Conservation (phyloP, 1,140 invertebrate genomes). For the Papilio machaon region DNA sequence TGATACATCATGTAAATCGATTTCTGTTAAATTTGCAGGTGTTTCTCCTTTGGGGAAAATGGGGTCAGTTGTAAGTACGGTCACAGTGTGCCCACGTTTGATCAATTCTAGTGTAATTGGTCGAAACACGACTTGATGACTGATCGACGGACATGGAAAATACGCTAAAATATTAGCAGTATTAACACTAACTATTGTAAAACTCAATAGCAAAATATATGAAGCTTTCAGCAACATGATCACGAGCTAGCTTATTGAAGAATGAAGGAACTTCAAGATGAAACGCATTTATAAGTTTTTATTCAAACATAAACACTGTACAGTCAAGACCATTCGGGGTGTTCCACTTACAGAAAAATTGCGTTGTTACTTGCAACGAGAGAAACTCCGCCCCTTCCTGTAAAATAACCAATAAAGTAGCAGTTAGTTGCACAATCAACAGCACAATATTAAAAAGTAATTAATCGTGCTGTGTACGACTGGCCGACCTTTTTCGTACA, state of each 20-base stretch:
- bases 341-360: too few species aligned
- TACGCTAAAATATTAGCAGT: constrained; percentile 59
- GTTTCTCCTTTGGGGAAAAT: constrained; percentile 8
- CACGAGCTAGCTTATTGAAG: not conserved
- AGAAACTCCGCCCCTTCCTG: too few species aligned
- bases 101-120: too few species aligned
- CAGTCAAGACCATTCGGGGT: too few species aligned
- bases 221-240: not conserved
- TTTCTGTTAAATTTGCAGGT: constrained; percentile 9
- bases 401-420: too few species aligned
- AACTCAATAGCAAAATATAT: not conserved
- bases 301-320: not conserved
- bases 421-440: too few species aligned
- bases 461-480: too few species aligned
- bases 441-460: too few species aligned
- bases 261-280: not conserved
- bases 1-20: constrained; percentile 42
- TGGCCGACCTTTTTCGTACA: too few species aligned
- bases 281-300: not conserved
- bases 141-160: too few species aligned
- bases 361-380: too few species aligned
- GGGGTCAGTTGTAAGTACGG: constrained; percentile 17
- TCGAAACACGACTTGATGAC: too few species aligned
- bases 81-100: not conserved
- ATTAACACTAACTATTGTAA: not conserved